phyloP scores from a whole-genome alignment of 2,797 vertebrate species.

The Gephyroberyx darwinii region DNA sequence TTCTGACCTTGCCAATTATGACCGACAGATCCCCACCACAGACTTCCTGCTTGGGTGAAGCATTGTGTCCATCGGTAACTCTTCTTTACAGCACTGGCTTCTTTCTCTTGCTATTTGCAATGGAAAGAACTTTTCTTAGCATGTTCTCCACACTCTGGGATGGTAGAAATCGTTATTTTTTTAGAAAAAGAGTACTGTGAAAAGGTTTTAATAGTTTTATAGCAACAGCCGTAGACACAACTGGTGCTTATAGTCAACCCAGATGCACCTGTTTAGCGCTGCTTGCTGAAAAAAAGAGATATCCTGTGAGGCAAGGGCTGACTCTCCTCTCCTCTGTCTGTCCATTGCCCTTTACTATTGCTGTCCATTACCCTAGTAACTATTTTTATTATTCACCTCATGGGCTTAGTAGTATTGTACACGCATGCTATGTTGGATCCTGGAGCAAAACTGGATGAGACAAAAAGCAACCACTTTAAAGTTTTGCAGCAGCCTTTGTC shows the following conservation, averaged over 20 bases:
- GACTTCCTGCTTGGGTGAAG: no score
- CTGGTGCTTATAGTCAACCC: no score
- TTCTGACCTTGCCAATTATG: slow-evolving; percentile 38
- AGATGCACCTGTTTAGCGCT: slow-evolving; percentile 1
- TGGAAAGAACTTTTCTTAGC: neutral
- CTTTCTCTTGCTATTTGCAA: neutral
- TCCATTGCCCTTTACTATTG: no score
- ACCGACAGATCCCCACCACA: neutral
- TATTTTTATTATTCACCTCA: slow-evolving; percentile 34
- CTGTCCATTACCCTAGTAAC: slow-evolving; percentile 27
- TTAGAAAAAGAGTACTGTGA: no score
- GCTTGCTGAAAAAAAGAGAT: slow-evolving; percentile 26
- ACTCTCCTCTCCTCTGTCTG: neutral
- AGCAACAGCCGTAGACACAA: no score
- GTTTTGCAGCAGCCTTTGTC: slow-evolving; percentile 18
- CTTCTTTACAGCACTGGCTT: neutral
- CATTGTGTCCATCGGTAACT: neutral
- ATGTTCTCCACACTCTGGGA: no score
- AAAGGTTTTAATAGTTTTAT: no score
- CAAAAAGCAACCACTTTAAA: neutral
- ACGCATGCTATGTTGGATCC: slow-evolving; percentile 16
- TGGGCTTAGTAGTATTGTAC: slow-evolving; percentile 29
- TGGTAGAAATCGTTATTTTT: no score
- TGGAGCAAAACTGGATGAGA: slow-evolving; percentile 22
- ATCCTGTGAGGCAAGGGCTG: slow-evolving; percentile 14